Evolutionary conservation across 2,113 vertebrate species (phyloP).

Genomic region (Alouatta palliata): DNA sequence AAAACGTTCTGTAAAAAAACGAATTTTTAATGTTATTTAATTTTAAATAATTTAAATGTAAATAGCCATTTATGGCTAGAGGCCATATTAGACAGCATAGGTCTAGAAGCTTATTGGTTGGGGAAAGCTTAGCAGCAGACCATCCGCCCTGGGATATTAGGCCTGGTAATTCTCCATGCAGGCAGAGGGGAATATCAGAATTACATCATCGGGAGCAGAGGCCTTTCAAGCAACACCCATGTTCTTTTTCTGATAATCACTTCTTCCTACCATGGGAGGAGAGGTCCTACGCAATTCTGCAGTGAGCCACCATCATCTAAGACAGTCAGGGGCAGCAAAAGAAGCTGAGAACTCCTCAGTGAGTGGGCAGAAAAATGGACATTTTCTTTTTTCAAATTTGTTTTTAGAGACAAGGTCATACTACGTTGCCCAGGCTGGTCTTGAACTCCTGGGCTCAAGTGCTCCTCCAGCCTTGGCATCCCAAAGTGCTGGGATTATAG

Average conservation of each 20-base stretch:
- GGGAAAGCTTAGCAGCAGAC: background rate
- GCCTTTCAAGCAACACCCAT: background rate
- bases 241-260: background rate
- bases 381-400: too few species aligned
- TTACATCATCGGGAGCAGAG: background rate
- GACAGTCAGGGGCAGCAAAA: background rate
- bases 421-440: too few species aligned
- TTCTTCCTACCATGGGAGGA: rapidly evolving
- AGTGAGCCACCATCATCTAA: background rate
- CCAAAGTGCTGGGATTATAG: too few species aligned
- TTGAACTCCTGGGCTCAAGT: too few species aligned
- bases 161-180: background rate
- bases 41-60: background rate
- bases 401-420: too few species aligned
- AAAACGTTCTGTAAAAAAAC: background rate
- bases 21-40: background rate
- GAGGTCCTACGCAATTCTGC: background rate
- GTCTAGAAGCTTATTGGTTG: background rate
- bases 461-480: too few species aligned
- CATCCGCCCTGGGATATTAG: background rate
- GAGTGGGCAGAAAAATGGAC: background rate
- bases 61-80: background rate
- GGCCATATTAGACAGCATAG: background rate
- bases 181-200: background rate
- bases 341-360: background rate